Percentiles rank a stretch among this genome's conserved stretches.
phyloP scores from a whole-genome alignment of 2,113 vertebrate species.

The Synchiropus splendidus region DNA sequence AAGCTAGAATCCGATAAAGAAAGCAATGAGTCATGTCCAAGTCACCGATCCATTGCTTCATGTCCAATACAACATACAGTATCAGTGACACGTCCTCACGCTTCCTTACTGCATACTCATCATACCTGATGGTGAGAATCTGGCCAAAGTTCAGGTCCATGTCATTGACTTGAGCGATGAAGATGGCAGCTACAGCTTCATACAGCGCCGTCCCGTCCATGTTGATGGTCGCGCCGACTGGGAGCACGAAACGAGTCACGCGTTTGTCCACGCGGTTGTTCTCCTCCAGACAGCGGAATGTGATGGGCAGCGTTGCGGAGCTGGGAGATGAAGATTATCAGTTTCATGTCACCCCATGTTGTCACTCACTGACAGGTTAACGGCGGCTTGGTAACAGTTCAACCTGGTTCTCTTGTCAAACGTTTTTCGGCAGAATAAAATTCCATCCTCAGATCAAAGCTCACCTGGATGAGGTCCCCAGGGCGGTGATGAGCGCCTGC shows the following conservation, averaged over 20 bases:
- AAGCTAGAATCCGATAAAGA: no score
- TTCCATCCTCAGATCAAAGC: constrained; percentile 1
- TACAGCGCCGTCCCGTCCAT: constrained; percentile 96
- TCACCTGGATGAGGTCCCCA: constrained; percentile 94
- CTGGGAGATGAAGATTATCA: constrained; percentile 42
- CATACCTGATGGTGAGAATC: constrained; percentile 97
- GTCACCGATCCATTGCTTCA: no score
- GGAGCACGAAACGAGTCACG: constrained; percentile 88
- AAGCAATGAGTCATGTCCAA: no score
- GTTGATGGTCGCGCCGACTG: constrained; percentile 93
- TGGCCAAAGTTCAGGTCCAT: constrained; percentile 95
- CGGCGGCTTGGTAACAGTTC: no score
- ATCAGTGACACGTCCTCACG: no score
- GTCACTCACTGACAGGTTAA: no score
- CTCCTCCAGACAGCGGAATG: constrained; percentile 92
- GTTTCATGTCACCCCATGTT: neutral
- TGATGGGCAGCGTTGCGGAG: constrained; percentile 92
- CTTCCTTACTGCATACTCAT: no score
- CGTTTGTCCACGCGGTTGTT: constrained; percentile 86
- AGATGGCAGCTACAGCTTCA: constrained; percentile 92
- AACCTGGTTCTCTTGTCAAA: no score
- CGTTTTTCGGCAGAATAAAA: no score
- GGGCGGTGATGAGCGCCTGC: constrained; percentile 89
- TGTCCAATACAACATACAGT: no score
- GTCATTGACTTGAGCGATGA: constrained; percentile 95